phyloP scores from a whole-genome alignment of 2,113 vertebrate species.

The Aegypius monachus region DNA sequence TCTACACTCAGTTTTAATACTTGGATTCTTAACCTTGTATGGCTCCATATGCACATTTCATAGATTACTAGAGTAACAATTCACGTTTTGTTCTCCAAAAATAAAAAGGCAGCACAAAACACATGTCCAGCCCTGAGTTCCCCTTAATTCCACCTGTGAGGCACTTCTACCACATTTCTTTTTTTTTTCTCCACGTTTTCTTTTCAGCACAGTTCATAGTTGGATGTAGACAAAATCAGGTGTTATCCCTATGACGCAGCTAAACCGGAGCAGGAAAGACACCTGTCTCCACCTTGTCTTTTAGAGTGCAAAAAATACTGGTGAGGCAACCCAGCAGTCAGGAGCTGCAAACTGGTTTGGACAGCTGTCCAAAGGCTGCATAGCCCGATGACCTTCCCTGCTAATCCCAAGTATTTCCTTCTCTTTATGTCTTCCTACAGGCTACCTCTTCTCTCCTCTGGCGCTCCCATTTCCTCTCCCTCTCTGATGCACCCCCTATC shows the following conservation, averaged over 20 bases:
- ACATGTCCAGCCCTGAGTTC: neutral
- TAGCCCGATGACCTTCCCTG: neutral
- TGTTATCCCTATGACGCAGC: neutral
- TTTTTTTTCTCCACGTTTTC: neutral
- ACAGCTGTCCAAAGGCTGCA: neutral
- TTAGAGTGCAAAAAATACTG: neutral
- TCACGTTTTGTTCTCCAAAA: neutral
- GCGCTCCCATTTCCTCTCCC: slow-evolving; percentile 32
- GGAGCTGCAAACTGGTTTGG: neutral
- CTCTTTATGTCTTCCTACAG: slow-evolving; percentile 6
- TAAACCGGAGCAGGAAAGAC: neutral
- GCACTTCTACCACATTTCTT: neutral
- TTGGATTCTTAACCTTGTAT: neutral
- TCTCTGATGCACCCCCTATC: neutral
- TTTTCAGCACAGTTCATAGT: neutral
- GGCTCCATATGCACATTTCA: neutral
- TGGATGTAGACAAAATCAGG: neutral
- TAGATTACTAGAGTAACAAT: neutral
- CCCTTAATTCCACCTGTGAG: neutral
- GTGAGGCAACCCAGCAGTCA: neutral
- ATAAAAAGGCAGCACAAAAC: neutral
- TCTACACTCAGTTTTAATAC: neutral
- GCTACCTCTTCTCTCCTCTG: slow-evolving; percentile 1
- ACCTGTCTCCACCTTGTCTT: neutral
- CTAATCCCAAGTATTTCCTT: slow-evolving; percentile 48